Conservation (phyloP, 2,113 vertebrate genomes). For the Callithrix jacchus region DNA sequence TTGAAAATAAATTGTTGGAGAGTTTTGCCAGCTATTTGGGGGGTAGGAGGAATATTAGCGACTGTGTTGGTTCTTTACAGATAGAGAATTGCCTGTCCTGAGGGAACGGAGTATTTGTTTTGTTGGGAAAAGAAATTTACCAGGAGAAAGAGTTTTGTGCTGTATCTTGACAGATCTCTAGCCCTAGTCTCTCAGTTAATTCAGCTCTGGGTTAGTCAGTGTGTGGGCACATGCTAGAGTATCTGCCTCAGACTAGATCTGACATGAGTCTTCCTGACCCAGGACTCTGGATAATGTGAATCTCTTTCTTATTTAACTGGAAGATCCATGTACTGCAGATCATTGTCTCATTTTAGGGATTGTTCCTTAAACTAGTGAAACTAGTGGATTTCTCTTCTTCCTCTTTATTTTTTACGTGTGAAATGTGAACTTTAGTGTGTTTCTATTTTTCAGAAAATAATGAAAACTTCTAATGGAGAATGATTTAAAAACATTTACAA, state of each 20-base stretch:
- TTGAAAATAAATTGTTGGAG: not conserved
- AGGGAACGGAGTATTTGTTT: not conserved
- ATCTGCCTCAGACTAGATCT: not conserved
- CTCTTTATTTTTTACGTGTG: conserved; percentile 45
- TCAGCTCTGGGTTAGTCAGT: not conserved
- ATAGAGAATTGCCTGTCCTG: not conserved
- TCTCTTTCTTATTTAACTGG: conserved; percentile 31
- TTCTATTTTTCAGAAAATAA: conserved; percentile 36
- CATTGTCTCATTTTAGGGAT: conserved; percentile 9
- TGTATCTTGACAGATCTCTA: not conserved
- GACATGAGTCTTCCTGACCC: not conserved
- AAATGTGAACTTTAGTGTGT: not conserved
- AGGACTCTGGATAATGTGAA: conserved; percentile 37
- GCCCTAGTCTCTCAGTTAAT: not conserved
- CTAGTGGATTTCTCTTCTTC: conserved; percentile 17
- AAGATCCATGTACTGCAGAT: not conserved
- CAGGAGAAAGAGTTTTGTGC: not conserved
- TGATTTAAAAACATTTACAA: conserved; percentile 20
- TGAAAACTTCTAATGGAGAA: not conserved
- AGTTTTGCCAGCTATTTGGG: not conserved
- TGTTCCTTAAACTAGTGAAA: conserved; percentile 44
- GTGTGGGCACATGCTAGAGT: too few relatives aligned
- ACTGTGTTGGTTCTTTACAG: not conserved
- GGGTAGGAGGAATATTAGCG: not conserved
- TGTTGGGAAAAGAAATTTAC: not conserved